phyloP scores from a whole-genome alignment of 2,113 vertebrate genomes.

The Montifringilla adamsi region DNA sequence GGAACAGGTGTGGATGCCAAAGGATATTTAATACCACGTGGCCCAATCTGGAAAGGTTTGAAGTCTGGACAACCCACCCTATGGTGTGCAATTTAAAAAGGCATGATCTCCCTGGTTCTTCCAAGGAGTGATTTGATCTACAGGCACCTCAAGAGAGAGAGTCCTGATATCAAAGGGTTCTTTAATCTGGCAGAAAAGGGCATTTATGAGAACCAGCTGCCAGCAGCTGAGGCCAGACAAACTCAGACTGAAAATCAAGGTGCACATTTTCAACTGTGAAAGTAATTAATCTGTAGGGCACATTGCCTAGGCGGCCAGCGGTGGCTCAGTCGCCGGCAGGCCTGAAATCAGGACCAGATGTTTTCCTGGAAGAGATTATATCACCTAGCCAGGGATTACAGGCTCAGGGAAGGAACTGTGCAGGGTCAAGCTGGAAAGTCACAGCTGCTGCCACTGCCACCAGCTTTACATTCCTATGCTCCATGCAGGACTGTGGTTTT shows the following conservation, averaged over 20 bases:
- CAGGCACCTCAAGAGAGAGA: slow-evolving; percentile 13
- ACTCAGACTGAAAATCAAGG: slow-evolving; percentile 57
- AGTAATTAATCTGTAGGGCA: slow-evolving; percentile 48
- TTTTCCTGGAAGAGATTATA: slow-evolving; percentile 24
- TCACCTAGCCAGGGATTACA: neutral
- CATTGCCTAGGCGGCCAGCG: neutral
- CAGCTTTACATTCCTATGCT: neutral
- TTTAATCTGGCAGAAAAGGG: slow-evolving; percentile 48
- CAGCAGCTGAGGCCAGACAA: slow-evolving; percentile 8
- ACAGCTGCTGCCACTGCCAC: fast-evolving
- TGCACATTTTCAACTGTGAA: slow-evolving; percentile 52
- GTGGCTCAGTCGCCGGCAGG: fast-evolving
- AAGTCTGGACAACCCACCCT: neutral
- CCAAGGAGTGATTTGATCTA: neutral
- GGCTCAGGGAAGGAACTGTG: neutral
- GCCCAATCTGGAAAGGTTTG: neutral
- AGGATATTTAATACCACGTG: neutral
- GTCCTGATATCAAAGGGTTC: slow-evolving; percentile 34
- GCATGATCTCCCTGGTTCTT: neutral
- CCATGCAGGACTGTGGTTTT: neutral
- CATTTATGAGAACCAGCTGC: slow-evolving; percentile 52
- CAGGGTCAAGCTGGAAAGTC: neutral
- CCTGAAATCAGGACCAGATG: slow-evolving; percentile 47
- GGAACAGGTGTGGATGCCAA: neutral
- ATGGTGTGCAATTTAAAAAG: neutral